Conservation (phyloP, 2,113 vertebrate species). For the Cheilinus undulatus region DNA sequence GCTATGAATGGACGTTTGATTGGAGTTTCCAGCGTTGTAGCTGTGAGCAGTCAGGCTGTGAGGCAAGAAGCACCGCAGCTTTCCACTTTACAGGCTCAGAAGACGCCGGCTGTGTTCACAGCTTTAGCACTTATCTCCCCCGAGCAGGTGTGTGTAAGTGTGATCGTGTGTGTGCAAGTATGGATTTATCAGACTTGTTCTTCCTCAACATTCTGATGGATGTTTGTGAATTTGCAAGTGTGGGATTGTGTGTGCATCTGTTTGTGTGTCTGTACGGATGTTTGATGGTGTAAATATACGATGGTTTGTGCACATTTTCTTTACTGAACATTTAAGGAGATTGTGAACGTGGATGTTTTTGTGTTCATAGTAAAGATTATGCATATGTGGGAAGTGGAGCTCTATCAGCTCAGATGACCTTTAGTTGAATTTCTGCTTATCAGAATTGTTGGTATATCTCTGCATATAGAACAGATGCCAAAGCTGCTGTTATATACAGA, state of each 20-base stretch:
- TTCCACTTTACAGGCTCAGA: slow-evolving; percentile 51
- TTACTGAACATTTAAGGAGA: no score
- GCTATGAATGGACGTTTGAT: slow-evolving; percentile 9
- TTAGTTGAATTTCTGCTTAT: no score
- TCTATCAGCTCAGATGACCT: no score
- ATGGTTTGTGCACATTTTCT: no score
- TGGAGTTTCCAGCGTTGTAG: slow-evolving; percentile 22
- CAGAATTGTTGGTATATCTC: no score
- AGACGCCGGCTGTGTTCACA: slow-evolving; percentile 48
- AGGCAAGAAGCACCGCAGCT: slow-evolving; percentile 43
- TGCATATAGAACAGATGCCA: no score
- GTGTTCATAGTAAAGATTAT: no score
- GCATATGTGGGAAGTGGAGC: no score
- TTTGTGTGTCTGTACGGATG: not conserved
- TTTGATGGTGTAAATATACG: not conserved
- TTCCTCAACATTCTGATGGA: slow-evolving; percentile 34
- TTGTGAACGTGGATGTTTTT: no score
- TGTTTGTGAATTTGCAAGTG: slow-evolving; percentile 33
- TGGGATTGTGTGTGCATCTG: not conserved
- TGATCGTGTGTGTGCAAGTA: slow-evolving; percentile 13
- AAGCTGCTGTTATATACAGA: no score
- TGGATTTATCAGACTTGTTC: slow-evolving; percentile 48
- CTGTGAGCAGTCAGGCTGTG: slow-evolving; percentile 37
- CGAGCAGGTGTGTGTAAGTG: slow-evolving; percentile 65
- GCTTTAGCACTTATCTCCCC: slow-evolving; percentile 74